Percentiles rank a stretch among this genome's conserved stretches.
These are phyloP conservation scores for Ischnus inquisitorius DNA, from an alignment of 2,888 invertebrate species.

Conservation along the genomic window DNA sequence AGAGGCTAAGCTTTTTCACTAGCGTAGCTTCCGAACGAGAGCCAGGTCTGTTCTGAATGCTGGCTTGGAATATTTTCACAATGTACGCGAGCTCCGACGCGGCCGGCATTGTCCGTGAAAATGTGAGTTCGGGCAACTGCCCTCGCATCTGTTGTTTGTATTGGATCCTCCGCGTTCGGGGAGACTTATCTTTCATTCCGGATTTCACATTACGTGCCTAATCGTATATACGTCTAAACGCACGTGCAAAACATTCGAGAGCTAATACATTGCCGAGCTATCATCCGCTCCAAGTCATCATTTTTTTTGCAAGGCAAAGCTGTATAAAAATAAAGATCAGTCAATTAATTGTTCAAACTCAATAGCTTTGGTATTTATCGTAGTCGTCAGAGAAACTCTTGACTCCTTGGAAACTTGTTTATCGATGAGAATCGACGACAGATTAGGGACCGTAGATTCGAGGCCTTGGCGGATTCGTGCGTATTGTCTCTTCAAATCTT, in stretches of 20 bases:
- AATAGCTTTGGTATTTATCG: background rate
- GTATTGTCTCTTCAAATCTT: background rate
- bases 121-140: background rate
- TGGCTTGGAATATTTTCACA: constrained; percentile 1
- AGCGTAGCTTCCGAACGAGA: background rate
- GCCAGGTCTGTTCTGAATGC: background rate
- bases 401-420: constrained; percentile 8
- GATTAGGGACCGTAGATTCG: constrained; percentile 18
- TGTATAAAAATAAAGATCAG: too few species aligned
- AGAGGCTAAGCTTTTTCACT: background rate
- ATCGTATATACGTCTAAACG: constrained; percentile 24
- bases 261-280: background rate
- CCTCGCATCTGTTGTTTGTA: constrained; percentile 54
- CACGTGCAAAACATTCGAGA: background rate
- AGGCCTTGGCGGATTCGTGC: background rate
- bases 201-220: constrained; percentile 23
- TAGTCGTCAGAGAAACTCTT: background rate
- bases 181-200: constrained; percentile 5
- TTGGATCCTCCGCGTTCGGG: background rate
- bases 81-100: constrained; percentile 8
- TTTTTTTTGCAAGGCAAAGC: background rate
- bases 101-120: constrained; percentile 24
- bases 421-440: constrained; percentile 11
- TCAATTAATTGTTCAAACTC: too few species aligned
- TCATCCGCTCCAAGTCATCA: too few species aligned